phyloP scores from a whole-genome alignment of 2,113 vertebrate genomes.

The Microcebus ravelobensis region DNA sequence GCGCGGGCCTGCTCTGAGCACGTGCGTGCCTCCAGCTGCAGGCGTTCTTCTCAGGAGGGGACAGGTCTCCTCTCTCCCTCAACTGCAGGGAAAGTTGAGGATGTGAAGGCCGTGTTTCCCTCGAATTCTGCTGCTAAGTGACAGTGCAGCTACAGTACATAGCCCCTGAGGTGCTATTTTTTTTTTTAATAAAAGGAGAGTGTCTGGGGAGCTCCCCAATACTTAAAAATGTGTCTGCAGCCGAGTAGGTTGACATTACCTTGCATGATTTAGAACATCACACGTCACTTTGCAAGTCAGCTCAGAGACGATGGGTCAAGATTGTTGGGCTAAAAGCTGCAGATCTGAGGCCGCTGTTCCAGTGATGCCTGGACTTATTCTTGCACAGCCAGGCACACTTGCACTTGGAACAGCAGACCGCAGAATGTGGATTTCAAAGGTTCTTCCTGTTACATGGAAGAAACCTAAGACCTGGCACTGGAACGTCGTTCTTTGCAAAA shows the following conservation, averaged over 20 bases:
- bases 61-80: background rate
- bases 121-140: background rate
- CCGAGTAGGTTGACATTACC: too few species aligned
- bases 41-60: background rate
- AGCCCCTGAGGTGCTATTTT: background rate
- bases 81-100: background rate
- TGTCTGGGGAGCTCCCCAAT: background rate
- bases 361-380: background rate
- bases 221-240: background rate
- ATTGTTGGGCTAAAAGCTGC: background rate
- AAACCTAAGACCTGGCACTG: background rate
- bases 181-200: background rate
- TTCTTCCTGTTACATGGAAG: background rate
- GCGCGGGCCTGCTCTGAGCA: background rate
- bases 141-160: background rate
- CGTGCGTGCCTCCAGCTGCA: background rate
- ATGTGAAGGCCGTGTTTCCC: fast-evolving
- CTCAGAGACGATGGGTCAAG: background rate
- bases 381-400: background rate
- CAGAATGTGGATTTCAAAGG: background rate
- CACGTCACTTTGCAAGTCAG: background rate
- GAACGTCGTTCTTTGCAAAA: background rate
- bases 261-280: background rate
- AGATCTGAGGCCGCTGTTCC: background rate
- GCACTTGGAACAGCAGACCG: background rate